These are phyloP conservation scores for Lasiommata megera DNA, from an alignment of 2,888 invertebrate genomes.

Conservation along the genomic window DNA sequence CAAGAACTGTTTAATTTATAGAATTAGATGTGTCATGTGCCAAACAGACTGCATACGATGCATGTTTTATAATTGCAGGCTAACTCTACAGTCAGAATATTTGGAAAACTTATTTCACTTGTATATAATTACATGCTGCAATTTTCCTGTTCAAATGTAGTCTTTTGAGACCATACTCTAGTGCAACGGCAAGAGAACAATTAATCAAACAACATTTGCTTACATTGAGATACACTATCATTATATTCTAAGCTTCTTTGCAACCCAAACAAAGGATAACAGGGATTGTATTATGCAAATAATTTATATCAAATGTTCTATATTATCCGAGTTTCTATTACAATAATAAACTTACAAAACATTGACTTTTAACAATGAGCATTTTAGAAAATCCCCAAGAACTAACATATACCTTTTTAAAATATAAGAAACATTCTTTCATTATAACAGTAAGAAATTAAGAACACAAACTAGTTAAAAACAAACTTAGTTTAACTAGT, in stretches of 20 bases:
- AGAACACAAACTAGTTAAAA: not conserved
- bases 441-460: not conserved
- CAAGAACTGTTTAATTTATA: too few species aligned
- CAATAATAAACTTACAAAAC: slow-evolving; percentile 4
- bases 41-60: too few species aligned
- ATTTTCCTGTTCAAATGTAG: not conserved
- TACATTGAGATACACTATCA: slow-evolving; percentile 13
- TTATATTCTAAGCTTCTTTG: not conserved
- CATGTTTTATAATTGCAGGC: too few species aligned
- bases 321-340: slow-evolving; percentile 6
- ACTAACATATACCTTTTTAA: not conserved
- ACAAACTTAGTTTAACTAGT: slow-evolving; percentile 8
- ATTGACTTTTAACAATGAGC: slow-evolving; percentile 10
- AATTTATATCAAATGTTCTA: slow-evolving; percentile 33
- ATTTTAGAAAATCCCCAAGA: slow-evolving; percentile 18
- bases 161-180: not conserved
- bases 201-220: slow-evolving; percentile 15
- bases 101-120: not conserved
- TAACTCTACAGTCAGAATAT: too few species aligned
- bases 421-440: not conserved
- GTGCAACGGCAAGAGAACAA: slow-evolving; percentile 2
- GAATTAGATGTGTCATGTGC: too few species aligned
- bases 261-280: slow-evolving; percentile 27
- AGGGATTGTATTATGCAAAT: slow-evolving; percentile 41
- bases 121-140: not conserved